Conservation (phyloP, 2,888 invertebrate species). For the Caenorhabditis macrosperma region DNA sequence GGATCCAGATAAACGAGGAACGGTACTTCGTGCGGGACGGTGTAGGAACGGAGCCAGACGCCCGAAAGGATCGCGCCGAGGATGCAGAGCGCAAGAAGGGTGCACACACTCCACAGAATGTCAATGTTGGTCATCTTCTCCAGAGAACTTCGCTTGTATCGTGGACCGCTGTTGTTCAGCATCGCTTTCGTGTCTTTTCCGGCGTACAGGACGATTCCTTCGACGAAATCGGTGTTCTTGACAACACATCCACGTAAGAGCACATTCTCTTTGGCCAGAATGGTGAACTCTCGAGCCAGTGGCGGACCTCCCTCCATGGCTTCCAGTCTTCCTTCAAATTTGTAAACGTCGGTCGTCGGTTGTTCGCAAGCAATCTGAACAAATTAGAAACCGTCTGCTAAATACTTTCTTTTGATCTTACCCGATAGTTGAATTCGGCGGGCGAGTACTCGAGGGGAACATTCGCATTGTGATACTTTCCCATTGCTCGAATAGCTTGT, state of each 20-base stretch:
- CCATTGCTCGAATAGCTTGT: conserved; percentile 85
- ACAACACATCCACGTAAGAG: conserved; percentile 93
- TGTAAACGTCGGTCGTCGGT: conserved; percentile 95
- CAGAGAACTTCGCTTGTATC: conserved; percentile 85
- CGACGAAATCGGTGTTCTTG: conserved; percentile 95
- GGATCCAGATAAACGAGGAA: conserved; percentile 59
- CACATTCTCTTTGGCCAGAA: conserved; percentile 85
- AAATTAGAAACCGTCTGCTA: conserved; percentile 1
- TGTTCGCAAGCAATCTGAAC: conserved; percentile 93
- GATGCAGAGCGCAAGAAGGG: conserved; percentile 90
- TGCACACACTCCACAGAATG: conserved; percentile 82
- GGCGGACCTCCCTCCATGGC: conserved; percentile 82
- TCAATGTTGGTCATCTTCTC: conserved; percentile 83
- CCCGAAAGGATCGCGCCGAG: conserved; percentile 88
- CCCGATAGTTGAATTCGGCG: conserved; percentile 66
- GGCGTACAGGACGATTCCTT: conserved; percentile 96
- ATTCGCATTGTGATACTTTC: conserved; percentile 83
- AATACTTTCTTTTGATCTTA: conserved; percentile 12
- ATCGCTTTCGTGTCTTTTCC: conserved; percentile 95
- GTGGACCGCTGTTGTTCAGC: conserved; percentile 95
- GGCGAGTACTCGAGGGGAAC: conserved; percentile 67
- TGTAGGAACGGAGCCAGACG: conserved; percentile 59
- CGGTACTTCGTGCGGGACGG: conserved; percentile 55
- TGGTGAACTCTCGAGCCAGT: conserved; percentile 83
- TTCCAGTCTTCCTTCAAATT: conserved; percentile 87